A percentile compares a stretch with the other conserved stretches of the same genome.
These are phyloP conservation scores for Copidosoma floridanum DNA, from an alignment of 1,140 invertebrate species.

Conservation along the genomic window DNA sequence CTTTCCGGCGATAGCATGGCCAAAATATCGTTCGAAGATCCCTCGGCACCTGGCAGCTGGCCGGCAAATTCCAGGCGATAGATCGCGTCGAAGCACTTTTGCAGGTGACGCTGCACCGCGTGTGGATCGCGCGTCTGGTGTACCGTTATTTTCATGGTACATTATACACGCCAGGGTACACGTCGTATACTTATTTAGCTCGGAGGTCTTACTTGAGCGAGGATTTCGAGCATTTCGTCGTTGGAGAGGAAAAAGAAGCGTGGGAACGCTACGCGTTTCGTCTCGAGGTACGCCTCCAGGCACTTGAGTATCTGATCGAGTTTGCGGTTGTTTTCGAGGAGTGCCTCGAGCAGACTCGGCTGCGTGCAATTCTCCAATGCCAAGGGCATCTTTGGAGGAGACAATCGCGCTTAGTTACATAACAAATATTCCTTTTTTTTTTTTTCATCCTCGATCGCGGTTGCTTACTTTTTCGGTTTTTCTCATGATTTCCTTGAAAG, in stretches of 20 bases:
- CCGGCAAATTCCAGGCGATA: conserved; percentile 72
- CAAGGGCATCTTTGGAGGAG: conserved; percentile 60
- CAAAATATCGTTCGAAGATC: conserved; percentile 67
- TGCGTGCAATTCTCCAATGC: conserved; percentile 69
- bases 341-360: conserved; percentile 67
- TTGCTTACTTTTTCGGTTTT: conserved; percentile 66
- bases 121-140: conserved; percentile 75
- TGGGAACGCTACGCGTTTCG: conserved; percentile 87
- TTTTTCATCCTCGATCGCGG: background rate
- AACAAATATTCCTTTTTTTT: background rate
- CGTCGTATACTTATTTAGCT: too few relatives aligned
- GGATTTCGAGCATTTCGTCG: conserved; percentile 88
- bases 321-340: conserved; percentile 73
- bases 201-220: conserved; percentile 70
- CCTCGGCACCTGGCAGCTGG: conserved; percentile 23
- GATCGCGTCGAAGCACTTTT: conserved; percentile 88
- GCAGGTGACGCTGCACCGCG: conserved; percentile 83
- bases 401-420: too few relatives aligned
- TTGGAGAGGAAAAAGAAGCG: conserved; percentile 94
- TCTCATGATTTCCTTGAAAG: conserved; percentile 82
- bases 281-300: conserved; percentile 78
- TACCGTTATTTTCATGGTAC: too few relatives aligned
- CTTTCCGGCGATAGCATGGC: conserved; percentile 86
- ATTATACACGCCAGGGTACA: too few relatives aligned
- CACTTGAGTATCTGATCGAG: conserved; percentile 81